Evolutionary conservation across 2,888 invertebrate genomes (phyloP).

Genomic region (Luperina testacea): DNA sequence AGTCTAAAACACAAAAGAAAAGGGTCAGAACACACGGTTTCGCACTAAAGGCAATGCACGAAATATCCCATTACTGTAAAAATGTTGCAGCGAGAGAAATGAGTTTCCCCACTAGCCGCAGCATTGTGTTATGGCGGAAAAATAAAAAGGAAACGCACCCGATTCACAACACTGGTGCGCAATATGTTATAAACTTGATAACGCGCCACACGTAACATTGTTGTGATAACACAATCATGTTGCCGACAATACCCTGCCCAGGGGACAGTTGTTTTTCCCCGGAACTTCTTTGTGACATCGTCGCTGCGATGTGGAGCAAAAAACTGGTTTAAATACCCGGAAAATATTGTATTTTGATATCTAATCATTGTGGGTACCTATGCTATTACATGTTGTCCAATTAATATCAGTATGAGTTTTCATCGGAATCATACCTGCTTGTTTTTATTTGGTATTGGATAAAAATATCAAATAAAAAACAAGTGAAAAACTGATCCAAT

Average conservation of each 20-base stretch:
- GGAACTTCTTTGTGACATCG: conserved; percentile 44
- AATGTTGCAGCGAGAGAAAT: conserved; percentile 50
- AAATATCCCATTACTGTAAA: conserved; percentile 38
- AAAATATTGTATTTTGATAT: conserved; percentile 16
- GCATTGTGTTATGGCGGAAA: conserved; percentile 43
- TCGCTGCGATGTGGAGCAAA: conserved; percentile 14
- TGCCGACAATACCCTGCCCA: conserved; percentile 37
- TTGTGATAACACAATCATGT: conserved; percentile 48
- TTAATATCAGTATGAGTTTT: background rate
- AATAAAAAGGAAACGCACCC: conserved; percentile 57
- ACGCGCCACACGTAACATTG: conserved; percentile 47
- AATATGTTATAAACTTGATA: conserved; percentile 63
- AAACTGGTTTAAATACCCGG: conserved; percentile 30
- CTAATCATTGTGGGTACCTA: background rate
- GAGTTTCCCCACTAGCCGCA: conserved; percentile 45
- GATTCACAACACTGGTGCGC: conserved; percentile 42
- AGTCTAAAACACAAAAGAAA: conserved; percentile 13
- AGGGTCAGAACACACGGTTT: conserved; percentile 11
- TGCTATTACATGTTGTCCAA: background rate
- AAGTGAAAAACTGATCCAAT: background rate
- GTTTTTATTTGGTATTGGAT: background rate
- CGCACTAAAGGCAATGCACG: conserved; percentile 44
- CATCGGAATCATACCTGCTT: background rate
- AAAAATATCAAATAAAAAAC: no score
- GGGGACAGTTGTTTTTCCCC: conserved; percentile 53